phyloP scores from a whole-genome alignment of 2,888 invertebrate genomes.

The Ypsolopha sequella region DNA sequence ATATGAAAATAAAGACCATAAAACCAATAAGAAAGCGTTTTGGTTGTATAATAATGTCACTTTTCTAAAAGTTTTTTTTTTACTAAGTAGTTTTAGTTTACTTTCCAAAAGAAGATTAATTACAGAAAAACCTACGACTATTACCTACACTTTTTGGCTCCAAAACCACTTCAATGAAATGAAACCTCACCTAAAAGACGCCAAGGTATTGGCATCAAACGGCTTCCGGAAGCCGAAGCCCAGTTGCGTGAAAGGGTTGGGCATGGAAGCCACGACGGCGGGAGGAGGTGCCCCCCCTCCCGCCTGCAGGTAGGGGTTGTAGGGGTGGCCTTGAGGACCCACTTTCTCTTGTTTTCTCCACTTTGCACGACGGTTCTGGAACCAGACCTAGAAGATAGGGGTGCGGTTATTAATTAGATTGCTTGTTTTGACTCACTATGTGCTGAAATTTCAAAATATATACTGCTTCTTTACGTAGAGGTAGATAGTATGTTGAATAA shows the following conservation, averaged over 20 bases:
- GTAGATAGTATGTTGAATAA: not conserved
- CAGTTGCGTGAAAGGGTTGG: constrained; percentile 84
- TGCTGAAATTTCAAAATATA: not conserved
- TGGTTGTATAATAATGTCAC: too few species aligned
- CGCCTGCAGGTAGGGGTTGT: constrained; percentile 85
- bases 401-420: not conserved
- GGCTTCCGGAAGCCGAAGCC: constrained; percentile 82
- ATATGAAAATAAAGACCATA: too few species aligned
- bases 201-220: constrained; percentile 76
- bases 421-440: not conserved
- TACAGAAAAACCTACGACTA: too few species aligned
- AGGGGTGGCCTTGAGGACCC: constrained; percentile 90
- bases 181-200: constrained; percentile 74
- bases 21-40: too few species aligned
- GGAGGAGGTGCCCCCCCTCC: constrained; percentile 74
- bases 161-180: too few species aligned
- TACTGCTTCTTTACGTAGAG: not conserved
- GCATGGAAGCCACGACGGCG: constrained; percentile 81
- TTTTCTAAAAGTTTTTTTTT: too few species aligned
- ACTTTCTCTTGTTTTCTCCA: constrained; percentile 96
- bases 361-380: constrained; percentile 92
- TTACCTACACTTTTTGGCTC: too few species aligned
- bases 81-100: too few species aligned
- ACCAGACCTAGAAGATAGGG: constrained; percentile 83
- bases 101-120: too few species aligned